Evolutionary conservation across 2,888 invertebrate species (phyloP), one percentile per base, ranked within the genome.

Genomic region (Chelonus formosanus): DNA sequence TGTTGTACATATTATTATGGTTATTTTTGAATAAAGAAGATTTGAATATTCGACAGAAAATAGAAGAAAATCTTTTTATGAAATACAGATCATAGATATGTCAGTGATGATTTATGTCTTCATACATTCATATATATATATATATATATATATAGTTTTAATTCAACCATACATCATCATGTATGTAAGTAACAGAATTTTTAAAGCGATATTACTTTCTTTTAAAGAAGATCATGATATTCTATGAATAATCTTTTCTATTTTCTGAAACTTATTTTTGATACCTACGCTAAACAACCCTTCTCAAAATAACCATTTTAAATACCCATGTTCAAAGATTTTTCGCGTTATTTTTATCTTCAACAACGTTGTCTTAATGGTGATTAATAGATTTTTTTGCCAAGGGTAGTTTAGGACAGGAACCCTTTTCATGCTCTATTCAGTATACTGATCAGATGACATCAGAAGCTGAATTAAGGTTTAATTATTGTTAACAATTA

Each of bases 261-360:
- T 35, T 53, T 53, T 53, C 53, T 53, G 53, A 31, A 53, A 34
- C 32, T 53, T 53, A 5, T 35, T 8, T 44, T 44, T 20, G 20
- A 20, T 20, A 20, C 20, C 20, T 20, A 20, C 20, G 20, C 2
- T 20, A 20, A 20, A 20, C 20, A 20, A 20, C 20, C 20, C 20
- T 20, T 20, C 20, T 20, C 20, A 20, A 20, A 20, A 20, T 20
- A 20, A 20, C 20, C 20, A 20, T 20, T 20, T 20, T 20, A 2
- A 20, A 20, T 20, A 20, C 20, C 20, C 20, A 20, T 20, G 20
- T 20, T 20, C 20, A 20, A 20, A 20, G 20, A 20, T 20, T 20
- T 20, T 20, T 20, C 20, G 2, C 20, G 20, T 20, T 20, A 20
- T 20, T 20, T 20, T 20, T 20, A 20, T 20, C 20, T 20, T 20